These are phyloP conservation scores for Zelleria hepariella DNA, from an alignment of 2,888 invertebrate genomes.

Conservation along the genomic window DNA sequence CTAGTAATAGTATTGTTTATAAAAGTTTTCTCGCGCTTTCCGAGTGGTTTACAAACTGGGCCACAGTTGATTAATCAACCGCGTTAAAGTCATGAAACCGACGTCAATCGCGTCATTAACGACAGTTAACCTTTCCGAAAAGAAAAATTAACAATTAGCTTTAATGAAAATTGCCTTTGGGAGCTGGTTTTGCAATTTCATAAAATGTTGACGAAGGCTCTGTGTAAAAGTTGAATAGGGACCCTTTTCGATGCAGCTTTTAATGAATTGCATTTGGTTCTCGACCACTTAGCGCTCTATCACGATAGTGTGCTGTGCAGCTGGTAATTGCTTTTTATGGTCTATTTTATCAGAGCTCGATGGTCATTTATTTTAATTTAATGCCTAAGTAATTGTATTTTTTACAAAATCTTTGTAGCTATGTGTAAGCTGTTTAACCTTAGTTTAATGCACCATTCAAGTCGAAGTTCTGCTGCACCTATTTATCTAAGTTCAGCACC, in stretches of 20 bases:
- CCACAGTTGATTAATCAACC: not conserved
- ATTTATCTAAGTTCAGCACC: not conserved
- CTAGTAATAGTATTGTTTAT: not conserved
- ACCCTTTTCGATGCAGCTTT: conserved; percentile 24
- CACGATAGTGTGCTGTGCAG: conserved; percentile 16
- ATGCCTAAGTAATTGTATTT: not conserved
- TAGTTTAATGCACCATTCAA: too few relatives aligned
- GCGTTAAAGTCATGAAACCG: conserved; percentile 17
- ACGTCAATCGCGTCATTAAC: conserved; percentile 21
- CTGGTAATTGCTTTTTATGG: not conserved
- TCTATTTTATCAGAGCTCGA: not conserved
- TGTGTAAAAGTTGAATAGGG: conserved; percentile 10
- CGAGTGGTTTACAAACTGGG: not conserved
- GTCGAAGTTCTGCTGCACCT: too few relatives aligned
- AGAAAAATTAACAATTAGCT: not conserved
- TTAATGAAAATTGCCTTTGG: not conserved
- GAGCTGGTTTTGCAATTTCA: not conserved
- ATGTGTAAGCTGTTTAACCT: too few relatives aligned
- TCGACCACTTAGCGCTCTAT: conserved; percentile 18
- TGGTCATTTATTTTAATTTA: not conserved
- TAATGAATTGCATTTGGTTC: conserved; percentile 23
- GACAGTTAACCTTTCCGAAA: conserved; percentile 27
- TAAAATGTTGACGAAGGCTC: not conserved
- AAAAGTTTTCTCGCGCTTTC: not conserved
- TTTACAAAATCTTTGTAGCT: not conserved